phyloP scores from a whole-genome alignment of 2,797 vertebrate species.

The Oreochromis mossambicus region DNA sequence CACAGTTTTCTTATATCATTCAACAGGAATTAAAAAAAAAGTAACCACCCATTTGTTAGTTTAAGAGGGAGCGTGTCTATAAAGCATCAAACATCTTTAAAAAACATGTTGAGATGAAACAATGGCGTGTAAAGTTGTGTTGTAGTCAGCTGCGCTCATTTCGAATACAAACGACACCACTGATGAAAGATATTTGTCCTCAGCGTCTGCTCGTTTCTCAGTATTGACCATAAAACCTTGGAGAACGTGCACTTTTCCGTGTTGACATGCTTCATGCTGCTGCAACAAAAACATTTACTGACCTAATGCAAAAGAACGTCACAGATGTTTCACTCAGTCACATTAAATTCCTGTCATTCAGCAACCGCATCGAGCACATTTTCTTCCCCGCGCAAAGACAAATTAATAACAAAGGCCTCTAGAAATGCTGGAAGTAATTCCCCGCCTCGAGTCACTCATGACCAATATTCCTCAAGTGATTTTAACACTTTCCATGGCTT shows the following conservation, averaged over 20 bases:
- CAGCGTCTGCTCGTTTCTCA: neutral
- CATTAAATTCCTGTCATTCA: slow-evolving; percentile 11
- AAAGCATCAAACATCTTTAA: neutral
- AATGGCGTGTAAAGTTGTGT: neutral
- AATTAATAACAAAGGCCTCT: slow-evolving; percentile 18
- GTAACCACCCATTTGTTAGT: slow-evolving; percentile 27
- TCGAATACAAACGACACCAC: neutral
- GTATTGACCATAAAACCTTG: neutral
- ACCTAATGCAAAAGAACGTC: neutral
- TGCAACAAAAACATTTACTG: slow-evolving; percentile 3
- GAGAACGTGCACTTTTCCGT: neutral
- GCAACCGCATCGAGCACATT: neutral
- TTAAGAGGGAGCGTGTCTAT: slow-evolving; percentile 28
- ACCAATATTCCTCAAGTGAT: slow-evolving; percentile 43
- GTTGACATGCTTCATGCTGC: neutral
- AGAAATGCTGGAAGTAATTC: slow-evolving; percentile 4
- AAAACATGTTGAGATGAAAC: slow-evolving; percentile 12
- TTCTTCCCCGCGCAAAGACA: neutral
- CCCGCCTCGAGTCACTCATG: slow-evolving; percentile 11
- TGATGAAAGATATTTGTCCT: neutral
- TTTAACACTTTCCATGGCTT: slow-evolving; percentile 66
- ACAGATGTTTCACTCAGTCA: neutral
- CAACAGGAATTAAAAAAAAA: slow-evolving; percentile 51
- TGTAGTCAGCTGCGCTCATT: neutral
- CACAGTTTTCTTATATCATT: slow-evolving; percentile 58